Evolutionary conservation across 1,140 invertebrate genomes (phyloP).

Genomic region (Drosophila cardini): DNA sequence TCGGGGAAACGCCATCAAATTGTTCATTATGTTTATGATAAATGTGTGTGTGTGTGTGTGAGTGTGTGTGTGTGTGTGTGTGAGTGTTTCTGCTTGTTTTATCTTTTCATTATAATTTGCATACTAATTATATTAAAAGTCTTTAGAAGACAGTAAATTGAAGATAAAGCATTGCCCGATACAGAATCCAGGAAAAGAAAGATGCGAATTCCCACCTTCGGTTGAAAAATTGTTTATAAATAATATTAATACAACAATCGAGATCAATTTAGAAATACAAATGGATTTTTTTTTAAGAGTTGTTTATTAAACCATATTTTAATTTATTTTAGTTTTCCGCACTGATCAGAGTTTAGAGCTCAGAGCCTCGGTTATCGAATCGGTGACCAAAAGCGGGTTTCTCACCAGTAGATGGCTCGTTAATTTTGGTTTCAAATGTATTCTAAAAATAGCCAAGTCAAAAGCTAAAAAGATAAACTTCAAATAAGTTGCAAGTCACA

Average conservation of each 20-base stretch:
- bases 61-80: slow-evolving; percentile 20
- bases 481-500: slow-evolving; percentile 20
- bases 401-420: slow-evolving; percentile 40
- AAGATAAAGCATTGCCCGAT: slow-evolving; percentile 12
- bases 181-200: slow-evolving; percentile 1
- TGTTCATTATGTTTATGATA: slow-evolving; percentile 38
- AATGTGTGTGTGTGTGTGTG: slow-evolving; percentile 16
- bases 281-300: slow-evolving; percentile 54
- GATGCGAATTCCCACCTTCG: slow-evolving; percentile 2
- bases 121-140: slow-evolving; percentile 60
- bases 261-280: slow-evolving; percentile 13
- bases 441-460: slow-evolving; percentile 64
- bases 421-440: slow-evolving; percentile 43
- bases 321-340: slow-evolving; percentile 71
- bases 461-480: slow-evolving; percentile 18
- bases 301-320: slow-evolving; percentile 62
- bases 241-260: slow-evolving; percentile 42
- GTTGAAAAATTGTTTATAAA: slow-evolving; percentile 28
- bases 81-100: slow-evolving; percentile 40
- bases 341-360: slow-evolving; percentile 8
- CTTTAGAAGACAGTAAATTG: slow-evolving; percentile 1
- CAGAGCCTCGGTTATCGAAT: slow-evolving; percentile 10
- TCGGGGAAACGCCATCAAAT: slow-evolving; percentile 36
- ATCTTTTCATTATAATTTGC: slow-evolving; percentile 56
- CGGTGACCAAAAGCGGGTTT: slow-evolving; percentile 42